Conservation (phyloP, 1,140 invertebrate genomes). For the Samia ricini region DNA sequence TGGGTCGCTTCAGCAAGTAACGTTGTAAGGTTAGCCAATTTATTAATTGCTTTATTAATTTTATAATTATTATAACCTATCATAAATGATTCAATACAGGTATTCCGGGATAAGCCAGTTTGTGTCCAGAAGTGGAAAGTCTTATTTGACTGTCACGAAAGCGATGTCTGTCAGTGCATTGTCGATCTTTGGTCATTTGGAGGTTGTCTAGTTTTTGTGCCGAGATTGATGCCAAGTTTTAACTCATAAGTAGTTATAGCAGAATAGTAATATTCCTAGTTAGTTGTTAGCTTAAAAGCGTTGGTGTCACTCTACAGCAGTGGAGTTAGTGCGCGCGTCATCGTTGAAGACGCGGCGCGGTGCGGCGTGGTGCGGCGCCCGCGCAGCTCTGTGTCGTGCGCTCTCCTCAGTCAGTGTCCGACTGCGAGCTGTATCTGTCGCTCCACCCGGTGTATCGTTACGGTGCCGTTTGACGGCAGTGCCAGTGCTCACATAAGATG, state of each 20-base stretch:
- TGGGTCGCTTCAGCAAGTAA: too few relatives aligned
- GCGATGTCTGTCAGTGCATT: too few relatives aligned
- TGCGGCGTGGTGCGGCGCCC: conserved; percentile 16
- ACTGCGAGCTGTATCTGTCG: conserved; percentile 43
- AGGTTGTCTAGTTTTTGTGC: conserved; percentile 23
- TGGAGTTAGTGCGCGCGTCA: conserved; percentile 11
- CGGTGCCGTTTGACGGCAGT: conserved; percentile 33
- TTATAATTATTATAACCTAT: too few relatives aligned
- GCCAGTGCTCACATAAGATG: conserved; percentile 51
- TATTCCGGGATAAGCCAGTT: too few relatives aligned
- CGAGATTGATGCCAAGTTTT: conserved; percentile 29
- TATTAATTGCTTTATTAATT: too few relatives aligned
- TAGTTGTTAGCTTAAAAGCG: conserved; percentile 8
- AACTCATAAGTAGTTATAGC: not conserved
- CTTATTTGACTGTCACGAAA: too few relatives aligned
- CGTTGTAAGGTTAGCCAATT: too few relatives aligned
- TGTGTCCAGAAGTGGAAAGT: too few relatives aligned
- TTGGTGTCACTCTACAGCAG: conserved; percentile 3
- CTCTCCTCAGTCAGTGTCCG: conserved; percentile 50
- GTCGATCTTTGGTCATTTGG: too few relatives aligned
- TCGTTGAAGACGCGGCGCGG: too few relatives aligned
- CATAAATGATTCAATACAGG: too few relatives aligned
- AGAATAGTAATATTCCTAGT: conserved; percentile 7
- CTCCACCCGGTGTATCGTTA: conserved; percentile 29
- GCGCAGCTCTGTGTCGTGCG: conserved; percentile 18